Evolutionary conservation across 2,113 vertebrate genomes (phyloP), one percentile per base, ranked within the genome.

Genomic region (Panurus biarmicus): DNA sequence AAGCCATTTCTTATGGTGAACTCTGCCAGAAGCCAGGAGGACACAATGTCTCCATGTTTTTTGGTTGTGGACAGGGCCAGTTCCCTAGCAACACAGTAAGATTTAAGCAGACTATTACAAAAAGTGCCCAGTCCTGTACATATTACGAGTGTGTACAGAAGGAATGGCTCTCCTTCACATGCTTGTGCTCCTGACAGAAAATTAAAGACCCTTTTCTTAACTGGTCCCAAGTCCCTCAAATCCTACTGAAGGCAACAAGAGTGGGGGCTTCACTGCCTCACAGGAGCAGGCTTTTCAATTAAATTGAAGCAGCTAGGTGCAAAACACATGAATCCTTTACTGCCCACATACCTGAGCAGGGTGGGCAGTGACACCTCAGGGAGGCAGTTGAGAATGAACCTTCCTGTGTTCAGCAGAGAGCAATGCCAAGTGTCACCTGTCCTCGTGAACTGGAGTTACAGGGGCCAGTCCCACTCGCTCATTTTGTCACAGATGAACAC

Each of bases 11-110:
- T 87, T 86, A 58, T 3, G 4, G 81, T 48, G 65, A 92, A 54
- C 62, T 90, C 50, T 95, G 93, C 92, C 91, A 95, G 65, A 92
- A 67, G 64, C 42, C 77, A 81, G 79, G 72, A 61, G 94, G 79
- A 91, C 89, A 87, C 53, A 51, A 78, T 1, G 12, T 82, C 45
- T 91, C 38, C 73, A 36, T 62, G 73, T 76, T 74, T 81, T 65
- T 66, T 93, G 61, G 70, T 73, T 87, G 83, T 78, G 65, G 89
- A 54, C 81, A 58, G 0, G 0, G 78, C 66, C 77, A 33, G 78
- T 86, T 95, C 47, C 95, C 64, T 85, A 92, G 93, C 90, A 95
- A 96, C 79, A 1, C 62, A 19, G 47, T 73, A 89, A 72, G 83
- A 60, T 82, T 95, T 86, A 82, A 94, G 72, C 35, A 8, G 56